Base-by-base conservation (phyloP, 2,113 vertebrate genomes). In the Strix uralensis region DNA sequence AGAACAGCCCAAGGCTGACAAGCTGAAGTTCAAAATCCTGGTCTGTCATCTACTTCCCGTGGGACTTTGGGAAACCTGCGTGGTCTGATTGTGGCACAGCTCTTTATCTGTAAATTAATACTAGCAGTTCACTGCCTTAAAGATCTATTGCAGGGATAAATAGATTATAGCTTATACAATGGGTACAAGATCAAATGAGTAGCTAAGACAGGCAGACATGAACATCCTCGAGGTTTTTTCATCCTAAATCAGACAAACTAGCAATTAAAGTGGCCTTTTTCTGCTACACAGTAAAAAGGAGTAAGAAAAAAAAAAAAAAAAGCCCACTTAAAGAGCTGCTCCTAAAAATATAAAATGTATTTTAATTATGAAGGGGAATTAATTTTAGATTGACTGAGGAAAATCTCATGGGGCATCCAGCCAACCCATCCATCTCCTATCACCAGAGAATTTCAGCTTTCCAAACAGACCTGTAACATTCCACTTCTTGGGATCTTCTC, bases 341-440 rank as follows among this genome's bases (percentile, higher is more conserved):
- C 62, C 94, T 92, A 91, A 96, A 96, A 94, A 84, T 94, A 75
- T 69, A 40, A 95, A 90, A 97, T 67, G n/a, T 85, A 90, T 95
- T 96, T 96, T 96, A 97, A 96, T 96, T 97, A 95, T 94, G 93
- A 95, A 94, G 18, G 44, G 30, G 84, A 96, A 97, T 96, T 97
- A 95, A 95, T 97, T 96, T 97, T 95, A 95, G 91, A 95, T 73
- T 91, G 81, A 80, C 86, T 95, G 85, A 96, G 74, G 66, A 94
- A 94, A 95, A 95, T 92, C 78, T 95, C 91, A 59, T 62, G 54
- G n/a, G 91, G 91, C 84, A 96, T 86, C 58, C 55, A 95, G 91
- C 91, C 95, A 97, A 81, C 84, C 71, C 84, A 97, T 97, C 91
- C 86, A 94, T 97, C 97, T 96, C 81, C 86, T 89, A 91, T 94